Percentiles rank a stretch among this genome's conserved stretches.
Conservation (phyloP, 2,797 vertebrate species). For the Tauraco hartlaubi region DNA sequence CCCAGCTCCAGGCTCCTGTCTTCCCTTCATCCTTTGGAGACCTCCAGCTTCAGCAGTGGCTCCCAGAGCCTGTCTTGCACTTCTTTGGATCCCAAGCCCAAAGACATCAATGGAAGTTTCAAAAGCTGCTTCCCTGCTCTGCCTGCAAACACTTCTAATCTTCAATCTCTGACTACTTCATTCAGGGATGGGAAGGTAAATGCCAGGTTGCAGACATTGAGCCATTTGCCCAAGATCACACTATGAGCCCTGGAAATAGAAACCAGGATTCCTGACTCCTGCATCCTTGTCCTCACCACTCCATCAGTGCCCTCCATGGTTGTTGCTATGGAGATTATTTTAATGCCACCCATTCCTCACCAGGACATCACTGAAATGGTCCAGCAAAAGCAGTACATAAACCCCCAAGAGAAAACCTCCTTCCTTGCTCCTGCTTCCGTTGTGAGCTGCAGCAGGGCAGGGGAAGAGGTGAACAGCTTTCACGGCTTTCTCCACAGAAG, state of each 20-base stretch:
- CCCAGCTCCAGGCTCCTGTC: background rate
- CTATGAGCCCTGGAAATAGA: background rate
- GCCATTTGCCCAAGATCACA: background rate
- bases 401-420: background rate
- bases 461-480: background rate
- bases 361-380: background rate
- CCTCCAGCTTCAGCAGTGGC: background rate
- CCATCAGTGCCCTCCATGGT: background rate
- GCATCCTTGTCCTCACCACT: background rate
- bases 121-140: background rate
- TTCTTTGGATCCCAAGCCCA: background rate
- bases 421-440: background rate
- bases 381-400: background rate
- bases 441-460: background rate
- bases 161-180: background rate
- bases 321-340: conserved; percentile 23
- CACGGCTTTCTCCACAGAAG: background rate
- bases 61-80: background rate
- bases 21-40: background rate
- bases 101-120: background rate
- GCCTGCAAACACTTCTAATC: background rate
- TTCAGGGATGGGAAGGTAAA: background rate
- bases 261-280: background rate
- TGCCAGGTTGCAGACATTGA: background rate
- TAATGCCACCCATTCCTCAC: background rate